Base-by-base conservation (phyloP, 2,888 invertebrate genomes). In the Euphydryas editha region DNA sequence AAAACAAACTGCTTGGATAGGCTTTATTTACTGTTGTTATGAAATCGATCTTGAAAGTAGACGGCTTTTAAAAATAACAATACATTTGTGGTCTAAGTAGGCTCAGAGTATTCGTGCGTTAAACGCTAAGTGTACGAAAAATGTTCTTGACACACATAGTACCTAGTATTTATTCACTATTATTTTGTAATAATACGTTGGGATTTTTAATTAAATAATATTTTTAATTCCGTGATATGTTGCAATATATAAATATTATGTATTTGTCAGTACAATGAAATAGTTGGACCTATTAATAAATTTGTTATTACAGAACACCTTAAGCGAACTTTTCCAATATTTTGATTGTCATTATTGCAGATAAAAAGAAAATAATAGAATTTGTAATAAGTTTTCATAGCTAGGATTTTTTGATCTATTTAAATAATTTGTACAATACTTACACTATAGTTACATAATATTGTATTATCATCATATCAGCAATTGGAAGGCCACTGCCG, bases 61-160 rank as follows among this genome's bases (percentile, higher is more conserved):
- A n/a, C 49, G 49, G 49, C 49, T 24, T 51, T 24, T 51, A 51
- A 24, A 51, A 51, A 44, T 44, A 44, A 24, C 49, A 51, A 51
- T 51, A 21, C 15, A 51, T 24, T 51, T 24, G 21, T 51, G 24
- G 49, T 51, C 49, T 51, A 24, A 15, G 49, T 51, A 7, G 11
- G 49, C 49, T 51, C 15, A 6, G 49, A 21, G 24, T 24, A 51
- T 51, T 51, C 49, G 24, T 24, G 49, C 18, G 47, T 47, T 18
- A 47, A 51, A 24, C 49, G 49, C 49, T 49, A 49, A 49, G 21
- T 51, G 49, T 51, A 51, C 49, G 49, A 51, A 51, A 51, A 51
- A 51, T 51, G 24, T 21, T 51, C 49, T 51, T 51, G 49, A 51
- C 49, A 51, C 49, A 21, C 21, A 51, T 51, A 15, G 21, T 24